Evolutionary conservation across 2,888 invertebrate species (phyloP).

Genomic region (Panzeria rudis): DNA sequence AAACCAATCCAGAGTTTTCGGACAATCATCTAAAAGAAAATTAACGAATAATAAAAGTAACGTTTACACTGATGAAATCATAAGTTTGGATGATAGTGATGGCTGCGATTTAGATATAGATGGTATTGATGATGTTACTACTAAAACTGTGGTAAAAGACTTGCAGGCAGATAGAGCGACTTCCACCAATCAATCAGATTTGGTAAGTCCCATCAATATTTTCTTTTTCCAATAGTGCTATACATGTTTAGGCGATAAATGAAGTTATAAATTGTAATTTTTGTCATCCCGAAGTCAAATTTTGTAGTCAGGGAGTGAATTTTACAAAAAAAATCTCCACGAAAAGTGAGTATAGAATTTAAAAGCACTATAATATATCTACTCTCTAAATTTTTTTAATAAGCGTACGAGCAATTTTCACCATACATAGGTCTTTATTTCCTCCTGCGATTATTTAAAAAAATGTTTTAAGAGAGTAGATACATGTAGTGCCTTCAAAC

Average conservation of each 20-base stretch:
- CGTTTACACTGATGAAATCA: slow-evolving; percentile 2
- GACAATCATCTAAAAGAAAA: neutral
- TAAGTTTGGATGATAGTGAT: slow-evolving; percentile 42
- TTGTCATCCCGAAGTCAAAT: no score
- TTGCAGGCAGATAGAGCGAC: neutral
- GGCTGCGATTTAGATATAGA: neutral
- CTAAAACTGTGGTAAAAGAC: neutral
- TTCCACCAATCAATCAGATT: neutral
- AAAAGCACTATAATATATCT: no score
- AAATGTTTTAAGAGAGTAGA: no score
- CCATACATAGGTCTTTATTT: no score
- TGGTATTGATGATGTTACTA: neutral
- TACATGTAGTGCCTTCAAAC: no score
- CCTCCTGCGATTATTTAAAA: no score
- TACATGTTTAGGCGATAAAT: neutral
- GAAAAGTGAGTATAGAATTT: no score
- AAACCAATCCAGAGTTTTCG: neutral
- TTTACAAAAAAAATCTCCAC: no score
- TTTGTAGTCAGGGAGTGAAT: no score
- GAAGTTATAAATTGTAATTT: no score
- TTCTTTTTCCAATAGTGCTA: neutral
- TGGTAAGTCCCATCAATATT: neutral
- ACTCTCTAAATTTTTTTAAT: no score
- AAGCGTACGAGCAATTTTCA: no score
- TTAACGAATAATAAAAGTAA: neutral